phyloP scores from a whole-genome alignment of 1,140 invertebrate genomes.

The Formica selysi region DNA sequence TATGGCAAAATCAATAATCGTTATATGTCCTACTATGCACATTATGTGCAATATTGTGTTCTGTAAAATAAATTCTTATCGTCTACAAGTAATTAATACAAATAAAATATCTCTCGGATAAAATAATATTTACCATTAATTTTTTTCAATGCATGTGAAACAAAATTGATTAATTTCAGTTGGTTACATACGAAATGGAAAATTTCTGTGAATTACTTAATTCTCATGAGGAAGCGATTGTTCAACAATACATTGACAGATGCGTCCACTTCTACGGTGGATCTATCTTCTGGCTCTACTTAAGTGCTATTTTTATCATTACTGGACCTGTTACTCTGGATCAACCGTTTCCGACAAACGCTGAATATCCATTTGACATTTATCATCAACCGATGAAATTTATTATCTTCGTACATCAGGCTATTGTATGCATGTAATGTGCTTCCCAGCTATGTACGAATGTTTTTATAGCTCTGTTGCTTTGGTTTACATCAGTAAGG shows the following conservation, averaged over 20 bases:
- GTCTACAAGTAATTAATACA: conserved; percentile 27
- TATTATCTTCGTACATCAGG: conserved; percentile 36
- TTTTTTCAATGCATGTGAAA: neutral
- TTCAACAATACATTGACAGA: conserved; percentile 19
- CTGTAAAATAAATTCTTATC: conserved; percentile 11
- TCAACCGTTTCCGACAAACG: conserved; percentile 37
- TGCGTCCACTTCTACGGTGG: conserved; percentile 59
- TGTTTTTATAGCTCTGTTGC: conserved; percentile 28
- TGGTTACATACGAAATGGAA: conserved; percentile 37
- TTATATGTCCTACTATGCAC: conserved; percentile 5
- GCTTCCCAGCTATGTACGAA: neutral
- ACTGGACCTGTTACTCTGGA: conserved; percentile 62
- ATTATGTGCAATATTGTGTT: conserved; percentile 7
- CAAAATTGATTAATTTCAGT: conserved; percentile 5
- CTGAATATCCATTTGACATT: conserved; percentile 50
- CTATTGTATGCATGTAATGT: neutral
- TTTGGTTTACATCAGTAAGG: conserved; percentile 51
- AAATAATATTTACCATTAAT: neutral
- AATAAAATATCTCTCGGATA: neutral
- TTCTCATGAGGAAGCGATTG: neutral
- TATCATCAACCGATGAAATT: conserved; percentile 23
- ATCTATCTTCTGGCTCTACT: conserved; percentile 62
- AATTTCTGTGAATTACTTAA: conserved; percentile 35
- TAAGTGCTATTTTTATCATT: conserved; percentile 60
- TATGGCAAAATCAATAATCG: conserved; percentile 34